Base-by-base conservation (phyloP, 2,797 vertebrate genomes). In the Nannoperca obscura region DNA sequence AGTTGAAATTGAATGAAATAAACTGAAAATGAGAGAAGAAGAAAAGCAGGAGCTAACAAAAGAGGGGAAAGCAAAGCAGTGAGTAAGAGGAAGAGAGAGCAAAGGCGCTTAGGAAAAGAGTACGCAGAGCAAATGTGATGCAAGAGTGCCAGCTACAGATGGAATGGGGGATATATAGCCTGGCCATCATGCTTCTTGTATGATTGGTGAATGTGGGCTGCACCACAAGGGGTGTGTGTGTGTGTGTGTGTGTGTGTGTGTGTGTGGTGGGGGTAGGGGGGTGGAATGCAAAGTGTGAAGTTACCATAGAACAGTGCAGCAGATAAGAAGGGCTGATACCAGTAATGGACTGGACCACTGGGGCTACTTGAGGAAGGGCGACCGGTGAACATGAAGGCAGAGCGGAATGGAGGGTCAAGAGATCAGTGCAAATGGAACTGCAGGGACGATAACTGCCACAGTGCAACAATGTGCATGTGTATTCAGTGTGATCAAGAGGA, bases 121-220 rank as follows among this genome's bases (percentile, higher is more conserved):
- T 63, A 64, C 76, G 84, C 85, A 78, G 82, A 81, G 89, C 85
- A 89, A 93, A 92, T 81, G 81, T 92, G 92, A 94, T 91, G 92
- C 92, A 93, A 92, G 91, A 94, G 79, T 94, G 93, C 93, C 94
- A 95, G 90, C 92, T 94, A 93, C 92, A 95, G 92, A 92, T 92
- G 83, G 92, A 94, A 92, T 7, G 63, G 78, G 93, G 93, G 87
- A 93, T 93, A 93, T 88, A 85, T 90, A 67, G 83, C 60, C 68
- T 71, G 88, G 86, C 81, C 73, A 50, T 72, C 84, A 80, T 71
- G 74, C 78, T 85, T 88, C 73, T 80, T 34, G 67, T 81, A 74
- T 89, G 90, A 90, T 78, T 88, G 76, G 75, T 85, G 81, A 84
- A 87, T 14, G 73, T 50, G 58, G 77, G 78, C 84, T 85, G 87